phyloP scores from a whole-genome alignment of 2,797 vertebrate genomes.

The Prionace glauca region DNA sequence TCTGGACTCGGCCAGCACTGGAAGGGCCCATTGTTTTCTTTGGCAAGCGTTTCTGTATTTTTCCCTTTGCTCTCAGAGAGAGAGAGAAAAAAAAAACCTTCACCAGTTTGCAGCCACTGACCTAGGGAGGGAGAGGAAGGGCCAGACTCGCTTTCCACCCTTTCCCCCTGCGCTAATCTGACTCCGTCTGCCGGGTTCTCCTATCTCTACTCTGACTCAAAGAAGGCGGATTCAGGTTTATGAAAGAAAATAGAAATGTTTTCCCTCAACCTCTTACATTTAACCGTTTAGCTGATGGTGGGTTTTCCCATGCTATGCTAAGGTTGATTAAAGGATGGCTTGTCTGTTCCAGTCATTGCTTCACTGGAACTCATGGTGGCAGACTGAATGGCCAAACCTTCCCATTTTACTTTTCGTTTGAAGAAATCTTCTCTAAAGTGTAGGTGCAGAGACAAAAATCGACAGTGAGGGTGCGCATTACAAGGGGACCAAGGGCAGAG shows the following conservation, averaged over 20 bases:
- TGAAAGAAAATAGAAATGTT: slow-evolving; percentile 9
- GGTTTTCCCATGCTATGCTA: neutral
- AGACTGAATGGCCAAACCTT: neutral
- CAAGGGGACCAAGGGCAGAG: neutral
- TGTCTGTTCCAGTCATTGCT: neutral
- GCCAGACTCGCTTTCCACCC: slow-evolving; percentile 52
- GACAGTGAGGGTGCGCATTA: neutral
- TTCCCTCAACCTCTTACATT: neutral
- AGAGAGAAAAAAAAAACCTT: slow-evolving; percentile 53
- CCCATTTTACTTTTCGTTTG: neutral
- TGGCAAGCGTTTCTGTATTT: slow-evolving; percentile 63
- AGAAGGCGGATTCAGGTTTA: slow-evolving; percentile 16
- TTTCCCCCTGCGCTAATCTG: slow-evolving; percentile 57
- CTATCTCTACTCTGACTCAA: slow-evolving; percentile 29
- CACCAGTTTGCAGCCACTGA: slow-evolving; percentile 50
- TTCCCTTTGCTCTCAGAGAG: slow-evolving; percentile 57
- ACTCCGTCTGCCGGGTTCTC: slow-evolving; percentile 35
- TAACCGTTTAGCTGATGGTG: slow-evolving; percentile 26
- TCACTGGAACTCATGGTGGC: neutral
- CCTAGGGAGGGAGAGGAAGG: slow-evolving; percentile 61
- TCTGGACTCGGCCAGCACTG: slow-evolving; percentile 66
- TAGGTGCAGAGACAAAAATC: neutral
- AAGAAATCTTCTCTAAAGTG: neutral
- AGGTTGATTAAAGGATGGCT: neutral
- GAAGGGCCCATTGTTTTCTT: slow-evolving; percentile 67